Conservation (phyloP, 2,113 vertebrate genomes). For the Todiramphus saurophagus region DNA sequence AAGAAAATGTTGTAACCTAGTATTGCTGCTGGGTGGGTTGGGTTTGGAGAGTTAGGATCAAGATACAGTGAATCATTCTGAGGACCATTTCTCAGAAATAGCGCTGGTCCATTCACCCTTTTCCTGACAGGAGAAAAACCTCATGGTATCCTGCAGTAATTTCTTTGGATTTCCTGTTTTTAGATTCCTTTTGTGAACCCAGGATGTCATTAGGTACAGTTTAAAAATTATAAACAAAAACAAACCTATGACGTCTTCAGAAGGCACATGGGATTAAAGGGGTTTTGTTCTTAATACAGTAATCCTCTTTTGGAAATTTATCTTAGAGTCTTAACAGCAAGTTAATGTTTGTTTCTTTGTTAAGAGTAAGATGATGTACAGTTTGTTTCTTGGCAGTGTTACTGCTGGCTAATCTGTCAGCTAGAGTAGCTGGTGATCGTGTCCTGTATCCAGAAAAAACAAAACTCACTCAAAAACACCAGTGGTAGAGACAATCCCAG, state of each 20-base stretch:
- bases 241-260: not conserved
- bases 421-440: not conserved
- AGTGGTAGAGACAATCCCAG: not conserved
- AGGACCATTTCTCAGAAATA: not conserved
- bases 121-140: not conserved
- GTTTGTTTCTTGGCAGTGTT: not conserved
- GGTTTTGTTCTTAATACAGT: not conserved
- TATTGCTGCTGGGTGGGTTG: not conserved
- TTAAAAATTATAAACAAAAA: constrained; percentile 13
- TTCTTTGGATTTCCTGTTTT: constrained; percentile 9
- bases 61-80: not conserved
- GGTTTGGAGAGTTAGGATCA: not conserved
- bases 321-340: not conserved
- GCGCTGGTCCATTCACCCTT: not conserved
- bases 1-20: not conserved
- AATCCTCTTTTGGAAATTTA: not conserved
- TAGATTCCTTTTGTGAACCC: not conserved
- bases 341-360: constrained; percentile 1
- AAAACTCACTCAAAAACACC: not conserved
- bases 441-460: not conserved
- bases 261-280: not conserved
- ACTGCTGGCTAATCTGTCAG: not conserved
- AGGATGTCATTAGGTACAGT: not conserved
- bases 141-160: not conserved
- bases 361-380: not conserved